These are phyloP conservation scores for Thera obeliscata DNA, from an alignment of 2,888 invertebrate genomes.

Conservation along the genomic window DNA sequence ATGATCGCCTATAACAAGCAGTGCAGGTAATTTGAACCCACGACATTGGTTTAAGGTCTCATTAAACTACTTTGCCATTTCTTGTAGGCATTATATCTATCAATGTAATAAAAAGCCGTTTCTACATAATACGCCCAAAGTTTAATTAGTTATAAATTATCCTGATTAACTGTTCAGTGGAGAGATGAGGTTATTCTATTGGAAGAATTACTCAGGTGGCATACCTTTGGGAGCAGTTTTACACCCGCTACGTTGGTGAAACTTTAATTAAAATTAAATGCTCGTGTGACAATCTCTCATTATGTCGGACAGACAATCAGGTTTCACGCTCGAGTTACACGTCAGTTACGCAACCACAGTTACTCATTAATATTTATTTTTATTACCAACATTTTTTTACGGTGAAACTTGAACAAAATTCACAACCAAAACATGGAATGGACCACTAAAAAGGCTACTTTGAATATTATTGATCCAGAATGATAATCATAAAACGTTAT, in stretches of 20 bases:
- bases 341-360: slow-evolving; percentile 19
- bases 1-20: too few relatives aligned
- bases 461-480: background rate
- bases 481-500: slow-evolving; percentile 7
- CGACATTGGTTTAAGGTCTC: too few relatives aligned
- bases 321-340: slow-evolving; percentile 20
- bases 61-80: too few relatives aligned
- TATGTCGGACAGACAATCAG: slow-evolving; percentile 32
- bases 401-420: slow-evolving; percentile 1
- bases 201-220: background rate
- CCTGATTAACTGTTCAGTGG: background rate
- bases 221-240: slow-evolving; percentile 16
- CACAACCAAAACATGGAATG: background rate
- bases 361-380: slow-evolving; percentile 28
- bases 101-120: too few relatives aligned
- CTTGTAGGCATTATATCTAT: too few relatives aligned
- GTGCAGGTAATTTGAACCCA: too few relatives aligned
- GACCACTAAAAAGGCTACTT: background rate
- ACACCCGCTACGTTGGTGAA: slow-evolving; percentile 25
- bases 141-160: background rate
- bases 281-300: slow-evolving; percentile 44
- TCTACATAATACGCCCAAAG: too few relatives aligned
- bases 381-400: slow-evolving; percentile 17
- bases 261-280: slow-evolving; percentile 47
- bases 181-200: background rate